phyloP scores from a whole-genome alignment of 92 coral and sea anemone species.

The Phenganax stokvisi region DNA sequence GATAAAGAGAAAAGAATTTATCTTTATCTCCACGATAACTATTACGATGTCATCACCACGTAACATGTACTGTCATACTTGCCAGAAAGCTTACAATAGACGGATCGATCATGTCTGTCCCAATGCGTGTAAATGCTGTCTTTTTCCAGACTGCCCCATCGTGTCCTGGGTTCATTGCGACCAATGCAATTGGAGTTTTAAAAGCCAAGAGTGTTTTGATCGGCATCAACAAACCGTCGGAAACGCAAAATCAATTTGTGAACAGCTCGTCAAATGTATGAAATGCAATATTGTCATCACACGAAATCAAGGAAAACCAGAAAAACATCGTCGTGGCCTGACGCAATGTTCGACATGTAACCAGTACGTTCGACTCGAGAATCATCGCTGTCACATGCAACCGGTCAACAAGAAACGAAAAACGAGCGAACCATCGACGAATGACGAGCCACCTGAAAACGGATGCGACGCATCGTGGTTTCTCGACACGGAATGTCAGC shows the following conservation, averaged over 20 bases:
- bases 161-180: constrained; percentile 17
- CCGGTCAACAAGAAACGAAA: background rate
- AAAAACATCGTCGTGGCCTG: background rate
- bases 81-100: background rate
- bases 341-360: constrained; percentile 23
- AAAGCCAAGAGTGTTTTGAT: constrained; percentile 29
- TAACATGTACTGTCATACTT: too few relatives aligned
- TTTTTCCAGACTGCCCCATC: constrained; percentile 14
- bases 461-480: too few relatives aligned
- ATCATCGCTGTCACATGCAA: too few relatives aligned
- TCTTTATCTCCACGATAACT: too few relatives aligned
- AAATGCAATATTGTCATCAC: constrained; percentile 2
- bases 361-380: too few relatives aligned
- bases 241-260: constrained; percentile 19
- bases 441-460: too few relatives aligned
- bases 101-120: constrained; percentile 4
- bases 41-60: too few relatives aligned
- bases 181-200: constrained; percentile 15
- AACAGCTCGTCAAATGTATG: constrained; percentile 1
- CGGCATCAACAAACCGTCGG: constrained; percentile 16
- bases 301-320: background rate
- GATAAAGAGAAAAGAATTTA: too few relatives aligned
- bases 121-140: constrained; percentile 15
- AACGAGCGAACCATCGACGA: background rate
- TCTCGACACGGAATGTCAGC: background rate